phyloP scores from a whole-genome alignment of 2,113 vertebrate species.

The Athene cunicularia region DNA sequence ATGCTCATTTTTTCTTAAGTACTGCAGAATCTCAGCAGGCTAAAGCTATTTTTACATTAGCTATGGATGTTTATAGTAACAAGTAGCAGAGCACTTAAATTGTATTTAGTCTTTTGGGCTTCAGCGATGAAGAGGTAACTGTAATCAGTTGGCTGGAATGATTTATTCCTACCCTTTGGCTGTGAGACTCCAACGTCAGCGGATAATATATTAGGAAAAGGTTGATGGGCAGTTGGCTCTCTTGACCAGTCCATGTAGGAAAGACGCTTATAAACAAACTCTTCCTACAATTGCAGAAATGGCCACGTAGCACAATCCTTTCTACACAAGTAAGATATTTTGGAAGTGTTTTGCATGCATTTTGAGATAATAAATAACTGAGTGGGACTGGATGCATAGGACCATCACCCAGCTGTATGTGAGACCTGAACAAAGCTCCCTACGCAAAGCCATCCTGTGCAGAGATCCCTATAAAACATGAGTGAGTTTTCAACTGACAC shows the following conservation, averaged over 20 bases:
- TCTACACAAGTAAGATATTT: background rate
- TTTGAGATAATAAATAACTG: background rate
- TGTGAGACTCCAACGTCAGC: background rate
- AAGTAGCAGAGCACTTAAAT: background rate
- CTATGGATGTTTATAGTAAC: background rate
- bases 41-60: background rate
- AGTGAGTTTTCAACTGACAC: background rate
- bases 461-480: background rate
- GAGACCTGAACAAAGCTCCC: background rate
- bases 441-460: background rate
- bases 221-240: fast-evolving
- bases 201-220: background rate
- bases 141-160: background rate
- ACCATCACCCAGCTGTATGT: too few relatives aligned
- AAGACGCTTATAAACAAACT: background rate
- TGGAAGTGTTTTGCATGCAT: too few relatives aligned
- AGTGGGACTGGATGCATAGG: background rate
- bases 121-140: background rate
- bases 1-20: background rate
- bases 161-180: background rate
- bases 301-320: background rate
- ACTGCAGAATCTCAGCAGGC: background rate
- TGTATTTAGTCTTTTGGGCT: background rate
- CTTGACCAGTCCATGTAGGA: background rate
- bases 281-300: background rate